Base-by-base conservation (phyloP, 2,797 vertebrate species). In the Masticophis lateralis region DNA sequence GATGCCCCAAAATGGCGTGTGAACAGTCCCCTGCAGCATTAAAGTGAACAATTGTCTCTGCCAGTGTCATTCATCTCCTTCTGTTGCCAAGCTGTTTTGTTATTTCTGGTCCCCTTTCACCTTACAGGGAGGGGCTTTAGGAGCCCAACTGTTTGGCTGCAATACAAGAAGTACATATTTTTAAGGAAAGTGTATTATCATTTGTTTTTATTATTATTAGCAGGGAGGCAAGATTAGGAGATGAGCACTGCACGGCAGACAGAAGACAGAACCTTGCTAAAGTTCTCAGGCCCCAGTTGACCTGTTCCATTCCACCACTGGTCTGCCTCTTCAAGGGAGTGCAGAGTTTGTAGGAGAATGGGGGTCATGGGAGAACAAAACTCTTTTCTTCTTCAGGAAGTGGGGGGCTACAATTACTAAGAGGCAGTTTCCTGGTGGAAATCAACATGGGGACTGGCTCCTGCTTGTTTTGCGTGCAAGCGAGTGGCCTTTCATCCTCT, bases 1-100 rank as follows among this genome's bases (percentile, higher is more conserved):
- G 98, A 98, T 97, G 98, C 98, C 98, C 98, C 97, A 97, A 96
- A 98, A 98, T 98, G 98, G 98, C 98, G 98, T 99, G 98, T 99
- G 98, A 99, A 99, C 97, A 96, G 98, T 98, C 98, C 98, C 98
- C 98, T 98, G 97, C 97, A 98, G 98, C 98, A 96, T 97, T 98
- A 98, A 97, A 98, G 98, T 98, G 98, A 98, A 99, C 98, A 99
- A 99, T 98, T 97, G 98, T 96, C 97, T 98, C 98, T 98, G 97
- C 98, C 98, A 98, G 97, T 98, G 98, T 97, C 98, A 98, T 96
- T 98, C 97, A 96, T 97, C 96, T 97, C 96, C 96, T 97, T 96
- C 95, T 96, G 83, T 96, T 95, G 66, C 96, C 96, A 97, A 95
- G 89, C 92, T 96, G 96, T 95, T 97, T 97, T 95, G 95, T 95